Evolutionary conservation across 2,888 invertebrate genomes (phyloP).

Genomic region (Gari tellinella): DNA sequence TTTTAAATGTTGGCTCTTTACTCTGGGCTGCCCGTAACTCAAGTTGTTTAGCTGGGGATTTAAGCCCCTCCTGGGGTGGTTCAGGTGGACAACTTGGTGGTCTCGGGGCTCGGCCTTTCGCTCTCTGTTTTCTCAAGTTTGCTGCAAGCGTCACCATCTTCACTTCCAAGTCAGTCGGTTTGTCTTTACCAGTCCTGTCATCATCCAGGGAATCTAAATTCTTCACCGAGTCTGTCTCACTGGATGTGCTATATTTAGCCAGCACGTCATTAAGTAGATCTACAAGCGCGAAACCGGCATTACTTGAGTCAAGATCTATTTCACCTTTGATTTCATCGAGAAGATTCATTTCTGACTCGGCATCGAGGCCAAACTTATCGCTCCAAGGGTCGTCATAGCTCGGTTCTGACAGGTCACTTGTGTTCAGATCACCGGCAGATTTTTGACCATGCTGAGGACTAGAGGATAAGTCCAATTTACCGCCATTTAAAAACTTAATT

Average conservation of each 20-base stretch:
- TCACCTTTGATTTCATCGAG: constrained; percentile 61
- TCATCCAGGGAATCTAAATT: constrained; percentile 39
- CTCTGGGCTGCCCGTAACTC: constrained; percentile 52
- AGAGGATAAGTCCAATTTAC: constrained; percentile 36
- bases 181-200: constrained; percentile 47
- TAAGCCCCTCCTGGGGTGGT: constrained; percentile 53
- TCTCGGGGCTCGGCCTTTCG: constrained; percentile 73
- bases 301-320: constrained; percentile 65
- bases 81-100: constrained; percentile 73
- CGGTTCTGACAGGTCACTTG: constrained; percentile 31
- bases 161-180: constrained; percentile 71
- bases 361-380: constrained; percentile 51
- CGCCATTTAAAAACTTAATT: constrained; percentile 45
- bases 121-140: constrained; percentile 69
- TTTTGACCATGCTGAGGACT: constrained; percentile 38
- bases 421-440: constrained; percentile 9
- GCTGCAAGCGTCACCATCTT: constrained; percentile 76
- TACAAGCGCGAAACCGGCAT: constrained; percentile 72
- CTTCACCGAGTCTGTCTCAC: constrained; percentile 57
- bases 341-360: constrained; percentile 54
- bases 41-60: constrained; percentile 47
- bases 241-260: constrained; percentile 64
- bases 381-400: constrained; percentile 60
- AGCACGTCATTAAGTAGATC: constrained; percentile 75
- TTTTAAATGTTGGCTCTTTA: constrained; percentile 75